A percentile compares a stretch with the other conserved stretches of the same genome.
phyloP scores from a whole-genome alignment of 2,113 vertebrate genomes.

The Halcyon malimbica region DNA sequence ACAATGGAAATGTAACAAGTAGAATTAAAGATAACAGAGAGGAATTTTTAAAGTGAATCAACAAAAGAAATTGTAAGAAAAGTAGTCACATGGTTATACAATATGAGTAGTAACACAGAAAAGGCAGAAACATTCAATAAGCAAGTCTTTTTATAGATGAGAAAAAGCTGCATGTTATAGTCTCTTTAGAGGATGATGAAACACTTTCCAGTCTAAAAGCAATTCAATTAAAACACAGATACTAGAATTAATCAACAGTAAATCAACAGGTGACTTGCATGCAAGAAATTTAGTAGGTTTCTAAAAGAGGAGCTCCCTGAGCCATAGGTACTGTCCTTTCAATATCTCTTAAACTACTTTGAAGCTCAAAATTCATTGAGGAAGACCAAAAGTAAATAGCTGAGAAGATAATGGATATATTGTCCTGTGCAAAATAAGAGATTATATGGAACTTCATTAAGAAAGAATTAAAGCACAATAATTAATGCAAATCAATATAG shows the following conservation, averaged over 20 bases:
- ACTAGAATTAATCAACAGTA: not conserved
- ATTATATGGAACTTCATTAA: not conserved
- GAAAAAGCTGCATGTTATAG: not conserved
- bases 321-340: not conserved
- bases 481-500: slow-evolving; percentile 11
- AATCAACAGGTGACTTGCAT: not conserved
- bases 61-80: not conserved
- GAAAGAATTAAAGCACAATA: not conserved
- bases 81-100: not conserved
- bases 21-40: not conserved
- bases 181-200: not conserved
- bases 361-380: not conserved
- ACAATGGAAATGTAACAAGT: not conserved
- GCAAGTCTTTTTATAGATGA: not conserved
- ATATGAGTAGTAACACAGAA: not conserved
- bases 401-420: not conserved
- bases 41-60: not conserved
- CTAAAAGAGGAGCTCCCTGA: not conserved
- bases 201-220: not conserved
- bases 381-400: not conserved
- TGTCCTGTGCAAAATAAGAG: not conserved
- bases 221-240: not conserved
- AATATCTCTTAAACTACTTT: not conserved
- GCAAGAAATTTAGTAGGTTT: not conserved
- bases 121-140: not conserved